Base-by-base conservation (phyloP, 2,113 vertebrate genomes). In the Paraplagusia blochii region DNA sequence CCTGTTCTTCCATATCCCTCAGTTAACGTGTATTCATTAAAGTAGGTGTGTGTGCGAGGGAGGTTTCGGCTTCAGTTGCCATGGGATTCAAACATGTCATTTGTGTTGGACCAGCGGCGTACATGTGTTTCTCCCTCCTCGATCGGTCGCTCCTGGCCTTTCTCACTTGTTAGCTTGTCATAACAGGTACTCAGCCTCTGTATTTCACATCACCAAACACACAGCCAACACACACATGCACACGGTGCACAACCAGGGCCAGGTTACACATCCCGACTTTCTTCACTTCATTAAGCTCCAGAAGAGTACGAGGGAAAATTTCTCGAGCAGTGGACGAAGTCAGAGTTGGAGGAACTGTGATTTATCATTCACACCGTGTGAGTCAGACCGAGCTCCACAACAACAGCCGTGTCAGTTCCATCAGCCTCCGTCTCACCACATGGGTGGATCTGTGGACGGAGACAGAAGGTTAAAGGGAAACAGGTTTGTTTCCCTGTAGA, bases 121-220 rank as follows among this genome's bases (percentile, higher is more conserved):
- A 54, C 33, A 19, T 38, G 57, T 72, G 58, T 72, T 56, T 70
- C 45, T 54, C 60, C 77, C 49, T 71, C 60, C 42, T 44, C 33
- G 67, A 76, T 66, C 60, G 36, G 34, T 69, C 63, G 81, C 72
- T 70, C 83, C 86, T 87, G 86, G 81, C 58, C 77, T 82, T 69
- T 84, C 67, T 88, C 86, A 88, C 74, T 89, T 76, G 60, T 79
- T 83, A 82, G 66, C 57, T 72, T 80, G 82, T 89, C 86, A 88
- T 85, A 87, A 86, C 86, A 86, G 78, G 63, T 68, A 57, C 74
- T 79, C 67, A 33, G 7, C 51, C 11, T 51, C 64, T 48, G 73
- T 77, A 74, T 81, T 85, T 80, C 74, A 85, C 65, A 63, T 69
- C 42, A 46, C 68, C 68, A 15, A 38, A 36, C 44, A 40, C 42